Evolutionary conservation across 1,140 invertebrate genomes (phyloP).

Genomic region (Hyles vespertilio): DNA sequence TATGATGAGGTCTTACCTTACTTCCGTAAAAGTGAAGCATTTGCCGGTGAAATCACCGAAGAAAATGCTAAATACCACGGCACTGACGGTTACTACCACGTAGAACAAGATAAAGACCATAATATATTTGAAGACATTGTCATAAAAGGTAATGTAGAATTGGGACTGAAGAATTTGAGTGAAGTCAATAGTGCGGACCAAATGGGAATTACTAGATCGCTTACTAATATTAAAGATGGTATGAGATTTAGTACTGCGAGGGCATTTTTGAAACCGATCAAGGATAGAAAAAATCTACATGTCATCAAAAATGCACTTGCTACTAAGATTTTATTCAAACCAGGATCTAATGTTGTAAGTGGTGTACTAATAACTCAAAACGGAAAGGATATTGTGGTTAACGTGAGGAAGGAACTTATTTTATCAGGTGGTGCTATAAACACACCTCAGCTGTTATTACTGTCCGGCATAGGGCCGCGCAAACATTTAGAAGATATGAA

Average conservation of each 20-base stretch:
- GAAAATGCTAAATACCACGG: constrained; percentile 77
- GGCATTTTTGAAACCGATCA: constrained; percentile 74
- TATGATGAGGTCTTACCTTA: constrained; percentile 65
- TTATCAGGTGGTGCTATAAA: constrained; percentile 82
- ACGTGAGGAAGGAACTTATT: constrained; percentile 80
- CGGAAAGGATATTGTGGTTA: constrained; percentile 59
- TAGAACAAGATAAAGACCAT: constrained; percentile 82
- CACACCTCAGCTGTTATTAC: constrained; percentile 82
- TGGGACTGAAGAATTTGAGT: constrained; percentile 80
- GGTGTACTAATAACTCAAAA: constrained; percentile 79
- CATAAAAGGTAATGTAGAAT: constrained; percentile 81
- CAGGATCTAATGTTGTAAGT: constrained; percentile 65
- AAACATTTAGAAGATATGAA: constrained; percentile 79
- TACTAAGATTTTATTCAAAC: constrained; percentile 78
- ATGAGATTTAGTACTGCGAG: constrained; percentile 54
- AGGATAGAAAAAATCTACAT: constrained; percentile 80
- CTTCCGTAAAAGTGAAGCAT: constrained; percentile 76
- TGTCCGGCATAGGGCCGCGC: constrained; percentile 85
- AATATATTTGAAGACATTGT: constrained; percentile 82
- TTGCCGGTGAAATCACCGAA: constrained; percentile 75
- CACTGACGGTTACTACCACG: constrained; percentile 84
- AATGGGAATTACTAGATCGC: constrained; percentile 55
- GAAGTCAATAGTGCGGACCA: constrained; percentile 75
- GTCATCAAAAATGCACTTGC: constrained; percentile 80
- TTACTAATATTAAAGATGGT: constrained; percentile 71